Conservation (phyloP, 2,113 vertebrate genomes). For the Hypanus sabinus region DNA sequence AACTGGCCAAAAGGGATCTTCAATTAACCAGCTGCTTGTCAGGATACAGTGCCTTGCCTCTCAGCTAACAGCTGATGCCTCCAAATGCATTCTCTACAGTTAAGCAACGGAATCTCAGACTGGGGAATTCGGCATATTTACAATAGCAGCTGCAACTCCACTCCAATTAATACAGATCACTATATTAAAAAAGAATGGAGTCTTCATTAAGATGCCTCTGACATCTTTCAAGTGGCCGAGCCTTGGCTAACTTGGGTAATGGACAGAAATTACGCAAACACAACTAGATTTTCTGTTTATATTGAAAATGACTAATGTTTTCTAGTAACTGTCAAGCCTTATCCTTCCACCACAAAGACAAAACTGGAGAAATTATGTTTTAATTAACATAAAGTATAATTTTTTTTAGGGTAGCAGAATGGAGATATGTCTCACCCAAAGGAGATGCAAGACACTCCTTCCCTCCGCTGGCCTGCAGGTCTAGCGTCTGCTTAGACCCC, state of each 20-base stretch:
- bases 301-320: background rate
- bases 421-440: no score
- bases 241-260: background rate
- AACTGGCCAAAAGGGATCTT: background rate
- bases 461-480: no score
- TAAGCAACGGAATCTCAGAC: background rate
- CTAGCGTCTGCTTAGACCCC: no score
- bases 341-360: background rate
- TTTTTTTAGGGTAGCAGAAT: background rate
- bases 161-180: background rate
- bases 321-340: background rate
- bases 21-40: background rate
- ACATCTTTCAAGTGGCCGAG: background rate
- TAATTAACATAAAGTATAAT: background rate
- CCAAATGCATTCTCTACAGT: background rate
- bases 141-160: background rate
- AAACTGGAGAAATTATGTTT: background rate
- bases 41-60: background rate
- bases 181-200: background rate
- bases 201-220: conserved; percentile 8
- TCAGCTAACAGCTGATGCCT: background rate
- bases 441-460: no score
- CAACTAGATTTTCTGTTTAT: no score
- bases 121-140: background rate
- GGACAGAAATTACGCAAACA: background rate